phyloP scores from a whole-genome alignment of 2,888 invertebrate genomes.

The Torymus auratus region DNA sequence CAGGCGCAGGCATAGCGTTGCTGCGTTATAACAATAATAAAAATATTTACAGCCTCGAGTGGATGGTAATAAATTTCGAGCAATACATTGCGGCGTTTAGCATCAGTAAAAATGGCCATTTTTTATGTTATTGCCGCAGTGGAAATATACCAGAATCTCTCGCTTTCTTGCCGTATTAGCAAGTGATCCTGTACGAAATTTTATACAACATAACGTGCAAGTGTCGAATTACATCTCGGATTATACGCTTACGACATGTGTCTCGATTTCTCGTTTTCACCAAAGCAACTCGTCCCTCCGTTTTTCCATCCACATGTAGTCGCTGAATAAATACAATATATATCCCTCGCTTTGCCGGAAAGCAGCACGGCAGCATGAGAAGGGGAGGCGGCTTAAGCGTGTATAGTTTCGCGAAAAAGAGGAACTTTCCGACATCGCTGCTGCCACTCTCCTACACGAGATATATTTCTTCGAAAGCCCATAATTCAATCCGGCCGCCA shows the following conservation, averaged over 20 bases:
- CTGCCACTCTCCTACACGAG: not conserved
- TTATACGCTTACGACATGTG: not conserved
- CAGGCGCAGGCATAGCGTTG: not conserved
- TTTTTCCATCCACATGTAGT: no score
- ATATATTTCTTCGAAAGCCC: slow-evolving; percentile 49
- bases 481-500: slow-evolving; percentile 41
- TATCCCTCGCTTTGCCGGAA: not conserved
- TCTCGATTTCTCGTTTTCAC: not conserved
- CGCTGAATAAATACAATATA: not conserved
- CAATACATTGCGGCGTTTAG: no score
- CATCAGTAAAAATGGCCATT: no score
- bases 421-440: not conserved
- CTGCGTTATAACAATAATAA: not conserved
- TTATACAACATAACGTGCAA: not conserved
- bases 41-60: no score
- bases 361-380: no score
- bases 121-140: no score
- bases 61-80: no score
- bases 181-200: not conserved
- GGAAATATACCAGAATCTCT: no score
- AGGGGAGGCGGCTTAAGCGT: not conserved
- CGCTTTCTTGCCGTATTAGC: not conserved
- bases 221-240: slow-evolving; percentile 11
- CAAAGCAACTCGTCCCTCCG: not conserved
- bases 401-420: not conserved